A percentile compares a stretch with the other conserved stretches of the same genome.
These are phyloP conservation scores for Isichthys henryi DNA, from an alignment of 2,113 vertebrate genomes.

Conservation along the genomic window DNA sequence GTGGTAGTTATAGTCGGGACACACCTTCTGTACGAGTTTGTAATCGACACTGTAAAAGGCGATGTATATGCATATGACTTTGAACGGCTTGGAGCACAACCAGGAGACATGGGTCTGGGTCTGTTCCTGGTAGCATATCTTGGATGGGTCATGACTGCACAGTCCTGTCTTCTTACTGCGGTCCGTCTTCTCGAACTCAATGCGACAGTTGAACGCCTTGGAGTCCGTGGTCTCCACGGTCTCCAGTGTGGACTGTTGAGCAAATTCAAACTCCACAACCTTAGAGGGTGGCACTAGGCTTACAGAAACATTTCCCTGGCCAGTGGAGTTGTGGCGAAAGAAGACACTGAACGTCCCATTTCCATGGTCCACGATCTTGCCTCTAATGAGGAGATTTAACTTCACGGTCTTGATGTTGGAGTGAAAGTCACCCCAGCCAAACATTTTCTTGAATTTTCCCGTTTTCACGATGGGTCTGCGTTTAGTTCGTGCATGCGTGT, in stretches of 20 bases:
- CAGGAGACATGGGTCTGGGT: slow-evolving; percentile 98
- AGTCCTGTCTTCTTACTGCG: slow-evolving; percentile 92
- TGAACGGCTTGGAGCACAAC: slow-evolving; percentile 97
- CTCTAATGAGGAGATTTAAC: slow-evolving; percentile 93
- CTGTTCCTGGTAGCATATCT: slow-evolving; percentile 96
- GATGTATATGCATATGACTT: slow-evolving; percentile 99
- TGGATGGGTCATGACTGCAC: slow-evolving; percentile 85
- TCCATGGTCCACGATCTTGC: slow-evolving; percentile 97
- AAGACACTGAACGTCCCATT: slow-evolving; percentile 98
- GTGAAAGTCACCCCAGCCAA: slow-evolving; percentile 98
- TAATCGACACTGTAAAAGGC: slow-evolving; percentile 98
- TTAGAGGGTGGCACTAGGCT: slow-evolving; percentile 96
- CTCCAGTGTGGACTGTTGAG: slow-evolving; percentile 85
- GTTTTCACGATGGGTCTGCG: slow-evolving; percentile 97
- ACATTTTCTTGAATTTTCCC: slow-evolving; percentile 99
- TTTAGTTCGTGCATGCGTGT: slow-evolving; percentile 87
- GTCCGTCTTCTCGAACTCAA: slow-evolving; percentile 97
- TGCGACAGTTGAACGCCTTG: slow-evolving; percentile 96
- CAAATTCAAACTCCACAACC: slow-evolving; percentile 90
- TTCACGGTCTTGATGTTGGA: slow-evolving; percentile 99
- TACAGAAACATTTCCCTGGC: slow-evolving; percentile 91
- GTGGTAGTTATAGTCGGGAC: slow-evolving; percentile 98
- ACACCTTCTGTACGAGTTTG: slow-evolving; percentile 98
- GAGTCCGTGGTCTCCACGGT: slow-evolving; percentile 96
- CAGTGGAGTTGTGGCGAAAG: slow-evolving; percentile 96